Conservation (phyloP, 2,797 vertebrate genomes). For the Macropus fuliginosus region DNA sequence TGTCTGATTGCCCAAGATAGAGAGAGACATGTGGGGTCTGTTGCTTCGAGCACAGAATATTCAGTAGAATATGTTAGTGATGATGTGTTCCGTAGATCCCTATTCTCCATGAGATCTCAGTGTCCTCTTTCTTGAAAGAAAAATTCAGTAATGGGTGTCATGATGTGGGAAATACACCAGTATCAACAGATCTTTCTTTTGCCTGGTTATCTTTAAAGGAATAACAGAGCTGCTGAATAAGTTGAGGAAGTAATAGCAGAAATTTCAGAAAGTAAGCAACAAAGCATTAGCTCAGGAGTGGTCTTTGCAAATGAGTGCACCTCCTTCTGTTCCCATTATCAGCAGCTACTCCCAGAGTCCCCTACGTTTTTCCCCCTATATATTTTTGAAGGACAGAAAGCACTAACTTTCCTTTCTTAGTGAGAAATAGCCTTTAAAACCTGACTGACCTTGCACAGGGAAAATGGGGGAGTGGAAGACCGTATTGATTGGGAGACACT, state of each 20-base stretch:
- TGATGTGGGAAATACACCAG: neutral
- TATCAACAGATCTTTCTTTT: neutral
- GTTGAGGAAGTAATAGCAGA: neutral
- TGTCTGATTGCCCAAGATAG: neutral
- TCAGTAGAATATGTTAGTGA: neutral
- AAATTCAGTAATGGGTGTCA: neutral
- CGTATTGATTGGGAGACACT: neutral
- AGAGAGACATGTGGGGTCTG: neutral
- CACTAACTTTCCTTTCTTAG: neutral
- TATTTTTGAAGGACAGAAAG: neutral
- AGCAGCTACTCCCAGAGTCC: neutral
- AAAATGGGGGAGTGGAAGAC: neutral
- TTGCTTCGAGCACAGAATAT: neutral
- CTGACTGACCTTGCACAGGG: neutral
- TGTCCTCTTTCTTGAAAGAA: no score
- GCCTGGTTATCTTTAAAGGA: neutral
- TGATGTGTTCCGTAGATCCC: neutral
- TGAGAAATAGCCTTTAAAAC: neutral
- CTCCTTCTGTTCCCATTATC: neutral
- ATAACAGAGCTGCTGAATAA: neutral
- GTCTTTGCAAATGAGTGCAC: neutral
- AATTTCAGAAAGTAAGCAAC: neutral
- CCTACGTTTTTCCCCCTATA: neutral
- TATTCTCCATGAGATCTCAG: neutral
- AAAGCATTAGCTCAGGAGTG: neutral